Base-by-base conservation (phyloP, 2,888 invertebrate species). In the Aleiodes testaceus region DNA sequence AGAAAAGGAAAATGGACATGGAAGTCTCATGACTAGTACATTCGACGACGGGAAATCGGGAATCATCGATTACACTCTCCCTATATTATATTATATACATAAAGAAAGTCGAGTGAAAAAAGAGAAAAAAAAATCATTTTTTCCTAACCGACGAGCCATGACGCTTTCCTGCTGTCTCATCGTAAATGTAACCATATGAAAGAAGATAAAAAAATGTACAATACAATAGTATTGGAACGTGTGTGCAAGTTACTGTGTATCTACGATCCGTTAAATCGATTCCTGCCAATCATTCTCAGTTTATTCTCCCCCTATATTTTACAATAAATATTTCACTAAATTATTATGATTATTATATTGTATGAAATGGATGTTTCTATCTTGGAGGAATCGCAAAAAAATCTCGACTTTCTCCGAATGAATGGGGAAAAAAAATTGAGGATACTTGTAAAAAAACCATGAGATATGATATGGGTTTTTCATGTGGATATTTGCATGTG, bases 401-500 rank as follows among this genome's bases (percentile, higher is more conserved):
- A 12, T 45, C 16, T 49, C 14, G 2, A 49, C 49, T 49, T 49
- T 16, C 5, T 30, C 14, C 11, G 12, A 59, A 59, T 36, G 11
- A 42, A 14, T 45, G 20, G n/a, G 36, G 26, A 65, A 50, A 50
- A 49, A 49, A 26, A 49, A 45, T 49, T 22, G 42, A 20, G 7
- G 36, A 49, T 49, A 22, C n/a, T 61, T 61, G 61, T 47, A 52
- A 53, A 70, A 70, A 70, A 53, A 52, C 63, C 45, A 70, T 65
- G 30, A 30, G 50, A 63, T 49, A 63, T 63, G 63, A 67, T 63
- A 67, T 52, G 66, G 50, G 44, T 63, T 63, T 63, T 61, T 63
- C 45, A 79, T 78, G 77, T 79, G 44, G 78, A 82, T 87, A 85
- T 87, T 87, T 87, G 84, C 84, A 85, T 84, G 81, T 81, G 82